Evolutionary conservation across 2,888 invertebrate species (phyloP), one percentile per base, ranked within the genome.

Genomic region (Theodoxus fluviatilis): DNA sequence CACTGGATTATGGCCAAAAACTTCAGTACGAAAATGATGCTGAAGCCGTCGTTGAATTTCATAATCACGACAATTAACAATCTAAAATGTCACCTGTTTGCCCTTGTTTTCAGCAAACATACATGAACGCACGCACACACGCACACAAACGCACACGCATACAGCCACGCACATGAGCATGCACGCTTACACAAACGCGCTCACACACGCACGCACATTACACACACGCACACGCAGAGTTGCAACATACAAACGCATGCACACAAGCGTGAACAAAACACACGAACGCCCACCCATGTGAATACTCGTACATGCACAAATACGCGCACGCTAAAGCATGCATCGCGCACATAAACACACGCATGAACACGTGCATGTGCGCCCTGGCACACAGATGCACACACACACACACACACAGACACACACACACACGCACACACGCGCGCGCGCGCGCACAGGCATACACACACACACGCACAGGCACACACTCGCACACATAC

Each of bases 131-230:
- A 52, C 2, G n/a, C 52, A 52, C 2, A 2, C 52, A 52, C 2
- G 1, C 52, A 1, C 52, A 2, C 1, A 52, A 1, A 2, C 52
- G 1, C n/a, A 2, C 52, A 52, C 52, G 1, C 52, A 52, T 2
- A 52, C 52, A 3, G 22, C n/a, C 52, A 52, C 52, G 25, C 52
- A 52, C 52, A 52, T n/a, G n/a, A n/a, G n/a, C n/a, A n/a, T n/a
- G n/a, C n/a, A n/a, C n/a, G n/a, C n/a, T n/a, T n/a, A n/a, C n/a
- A n/a, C n/a, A 0, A 25, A 52, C 2, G n/a, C 52, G 25, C 2
- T 7, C 52, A 52, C 2, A 2, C 52, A 52, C 2, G 1, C 52
- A 1, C 52, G 1, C 1, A 52, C 2, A 2, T n/a, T n/a, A n/a
- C 52, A 2, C n/a, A 2, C 52, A 52, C 52, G 1, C 52, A 52